A percentile compares a stretch with the other conserved stretches of the same genome.
Conservation (phyloP, 2,797 vertebrate species). For the Clarias pachynema region DNA sequence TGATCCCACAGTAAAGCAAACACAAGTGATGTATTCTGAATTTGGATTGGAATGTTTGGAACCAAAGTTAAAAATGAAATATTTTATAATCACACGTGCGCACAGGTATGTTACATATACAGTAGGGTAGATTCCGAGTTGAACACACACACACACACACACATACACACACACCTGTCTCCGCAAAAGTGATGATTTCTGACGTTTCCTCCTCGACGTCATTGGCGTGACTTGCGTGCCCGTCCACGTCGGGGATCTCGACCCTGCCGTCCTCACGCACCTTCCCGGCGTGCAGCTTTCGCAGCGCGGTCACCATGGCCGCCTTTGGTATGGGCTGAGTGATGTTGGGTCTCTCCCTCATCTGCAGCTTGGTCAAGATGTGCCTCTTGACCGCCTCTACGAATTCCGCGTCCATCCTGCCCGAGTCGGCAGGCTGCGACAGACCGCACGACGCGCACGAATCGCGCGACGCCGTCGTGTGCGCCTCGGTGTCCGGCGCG, state of each 20-base stretch:
- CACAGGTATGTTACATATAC: neutral
- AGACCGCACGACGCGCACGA: conserved; percentile 91
- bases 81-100: neutral
- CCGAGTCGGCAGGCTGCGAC: conserved; percentile 83
- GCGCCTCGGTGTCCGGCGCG: conserved; percentile 69
- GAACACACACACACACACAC: no score
- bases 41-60: no score
- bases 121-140: neutral
- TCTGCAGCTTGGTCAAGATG: conserved; percentile 92
- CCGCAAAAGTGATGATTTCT: conserved; percentile 97
- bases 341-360: conserved; percentile 95
- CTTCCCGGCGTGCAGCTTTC: conserved; percentile 94
- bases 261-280: conserved; percentile 91
- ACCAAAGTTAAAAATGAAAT: neutral
- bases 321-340: conserved; percentile 94
- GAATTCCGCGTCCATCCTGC: conserved; percentile 85
- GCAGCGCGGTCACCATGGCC: conserved; percentile 92
- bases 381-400: conserved; percentile 96
- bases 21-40: neutral
- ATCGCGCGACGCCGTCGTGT: conserved; percentile 72
- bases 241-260: conserved; percentile 94
- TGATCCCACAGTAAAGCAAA: conserved; percentile 22
- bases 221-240: conserved; percentile 83
- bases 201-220: conserved; percentile 90
- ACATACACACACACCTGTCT: conserved; percentile 84